Evolutionary conservation across 2,888 invertebrate genomes (phyloP), one percentile per base, ranked within the genome.

Genomic region (Stenodera caucasica): DNA sequence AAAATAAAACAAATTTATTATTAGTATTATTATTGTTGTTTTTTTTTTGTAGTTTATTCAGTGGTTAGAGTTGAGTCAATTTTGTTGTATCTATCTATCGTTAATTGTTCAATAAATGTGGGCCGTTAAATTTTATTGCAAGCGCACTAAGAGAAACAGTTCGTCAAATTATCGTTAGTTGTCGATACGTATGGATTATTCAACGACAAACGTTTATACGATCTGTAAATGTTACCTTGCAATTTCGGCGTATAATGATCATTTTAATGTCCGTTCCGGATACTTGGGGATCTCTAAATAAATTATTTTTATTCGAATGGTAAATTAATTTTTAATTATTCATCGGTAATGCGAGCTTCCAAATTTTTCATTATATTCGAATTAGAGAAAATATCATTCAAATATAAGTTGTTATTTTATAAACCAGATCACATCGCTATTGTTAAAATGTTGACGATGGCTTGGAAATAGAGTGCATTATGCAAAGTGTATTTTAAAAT

Each of bases 401-500:
- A n/a, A n/a, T 23, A n/a, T 32, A 40, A 57, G 37, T 61, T 57
- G 57, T 57, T 56, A 49, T 55, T 18, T 63, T 72, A 60, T 70
- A 72, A 77, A 73, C 69, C 77, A 72, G 75, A 76, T 77, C 77
- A 76, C 77, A 76, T 75, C 71, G 72, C 61, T 67, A 64, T 72
- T 72, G 74, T 64, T 66, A 69, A 67, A 65, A 66, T 67, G 55
- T 45, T 45, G 45, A 23, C 21, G 63, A 53, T 53, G 64, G 63
- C 58, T 35, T 35, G 49, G 57, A 59, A 54, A 60, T 54, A 53
- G 72, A 70, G 76, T 69, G 72, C 75, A 80, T 79, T 80, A 79
- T 80, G 79, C 79, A 79, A 78, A 80, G 77, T 76, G 77, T 79
- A 79, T 79, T 79, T 80, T 79, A 80, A 80, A 79, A 79, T 77